Evolutionary conservation across 2,797 vertebrate species (phyloP).

Genomic region (Centroberyx gerrardi): DNA sequence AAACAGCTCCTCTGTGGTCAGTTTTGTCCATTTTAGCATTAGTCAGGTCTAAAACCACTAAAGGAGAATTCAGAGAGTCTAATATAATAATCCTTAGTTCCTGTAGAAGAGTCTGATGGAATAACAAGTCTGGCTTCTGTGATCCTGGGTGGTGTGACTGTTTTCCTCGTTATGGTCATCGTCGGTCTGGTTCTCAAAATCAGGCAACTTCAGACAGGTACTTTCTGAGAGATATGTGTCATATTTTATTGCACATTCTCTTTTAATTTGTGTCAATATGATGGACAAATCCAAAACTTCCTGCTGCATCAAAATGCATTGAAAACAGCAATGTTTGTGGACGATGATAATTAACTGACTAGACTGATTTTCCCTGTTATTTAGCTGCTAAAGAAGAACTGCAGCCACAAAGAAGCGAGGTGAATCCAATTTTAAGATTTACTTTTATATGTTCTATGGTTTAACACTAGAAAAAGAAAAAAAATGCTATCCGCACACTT

Average conservation of each 20-base stretch:
- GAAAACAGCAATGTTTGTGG: background rate
- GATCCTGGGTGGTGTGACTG: constrained; percentile 8
- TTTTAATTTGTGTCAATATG: background rate
- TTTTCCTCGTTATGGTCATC: constrained; percentile 8
- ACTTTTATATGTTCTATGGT: background rate
- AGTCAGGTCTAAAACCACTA: too few relatives aligned
- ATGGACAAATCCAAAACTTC: background rate
- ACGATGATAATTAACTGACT: background rate
- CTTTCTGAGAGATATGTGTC: too few relatives aligned
- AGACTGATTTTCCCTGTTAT: background rate
- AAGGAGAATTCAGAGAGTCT: background rate
- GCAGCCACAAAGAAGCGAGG: background rate
- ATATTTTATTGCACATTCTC: background rate
- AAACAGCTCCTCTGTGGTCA: too few relatives aligned
- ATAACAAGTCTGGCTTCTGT: background rate
- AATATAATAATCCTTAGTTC: background rate
- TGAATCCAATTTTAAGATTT: background rate
- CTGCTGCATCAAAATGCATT: background rate
- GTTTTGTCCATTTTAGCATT: too few relatives aligned
- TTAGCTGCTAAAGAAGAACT: constrained; percentile 11
- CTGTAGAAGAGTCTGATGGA: background rate
- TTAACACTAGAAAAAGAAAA: too few relatives aligned
- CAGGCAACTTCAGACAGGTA: constrained; percentile 40
- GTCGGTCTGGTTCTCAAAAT: background rate
- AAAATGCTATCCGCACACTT: background rate